Percentiles rank a stretch among this genome's conserved stretches.
phyloP scores from a whole-genome alignment of 2,113 vertebrate species.

The Petromus typicus region DNA sequence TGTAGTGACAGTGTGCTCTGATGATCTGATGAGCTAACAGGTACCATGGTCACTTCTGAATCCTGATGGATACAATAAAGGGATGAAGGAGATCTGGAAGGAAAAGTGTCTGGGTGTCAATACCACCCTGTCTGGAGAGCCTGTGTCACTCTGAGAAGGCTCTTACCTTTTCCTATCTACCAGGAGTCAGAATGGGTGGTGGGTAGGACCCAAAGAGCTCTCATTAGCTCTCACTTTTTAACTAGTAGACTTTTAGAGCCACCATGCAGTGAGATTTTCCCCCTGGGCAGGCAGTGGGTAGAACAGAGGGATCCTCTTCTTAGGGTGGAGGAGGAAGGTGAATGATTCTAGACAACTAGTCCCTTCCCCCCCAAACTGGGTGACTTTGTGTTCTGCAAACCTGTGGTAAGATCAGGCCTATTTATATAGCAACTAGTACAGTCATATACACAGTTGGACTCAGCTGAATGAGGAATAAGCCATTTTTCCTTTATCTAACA shows the following conservation, averaged over 20 bases:
- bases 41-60: background rate
- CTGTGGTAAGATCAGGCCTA: conserved; percentile 9
- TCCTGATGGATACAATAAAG: background rate
- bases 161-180: background rate
- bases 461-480: conserved; percentile 57
- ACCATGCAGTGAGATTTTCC: background rate
- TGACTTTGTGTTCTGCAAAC: background rate
- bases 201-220: background rate
- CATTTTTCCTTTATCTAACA: conserved; percentile 56
- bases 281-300: background rate
- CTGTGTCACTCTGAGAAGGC: background rate
- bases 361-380: background rate
- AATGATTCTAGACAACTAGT: background rate
- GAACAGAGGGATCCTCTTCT: background rate
- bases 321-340: background rate
- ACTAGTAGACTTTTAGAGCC: background rate
- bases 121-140: background rate
- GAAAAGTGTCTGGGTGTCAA: background rate
- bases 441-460: conserved; percentile 42
- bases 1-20: background rate
- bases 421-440: conserved; percentile 48
- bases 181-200: background rate
- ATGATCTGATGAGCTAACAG: background rate
- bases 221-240: too few relatives aligned
- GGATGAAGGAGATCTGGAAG: background rate